phyloP scores from a whole-genome alignment of 1,140 invertebrate genomes.

The Drosophila kepulauana region DNA sequence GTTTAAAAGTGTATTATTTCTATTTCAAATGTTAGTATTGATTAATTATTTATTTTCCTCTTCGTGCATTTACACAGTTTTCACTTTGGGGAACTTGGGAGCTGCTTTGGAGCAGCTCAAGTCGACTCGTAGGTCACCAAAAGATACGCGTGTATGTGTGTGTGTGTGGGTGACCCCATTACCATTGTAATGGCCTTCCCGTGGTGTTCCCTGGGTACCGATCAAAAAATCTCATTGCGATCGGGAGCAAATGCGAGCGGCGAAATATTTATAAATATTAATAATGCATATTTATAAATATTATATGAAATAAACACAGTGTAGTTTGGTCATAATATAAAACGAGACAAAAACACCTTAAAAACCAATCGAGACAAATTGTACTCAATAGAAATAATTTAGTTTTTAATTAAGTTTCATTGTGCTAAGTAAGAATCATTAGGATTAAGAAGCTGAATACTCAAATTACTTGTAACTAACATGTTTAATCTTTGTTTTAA shows the following conservation, averaged over 20 bases:
- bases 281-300: conserved; percentile 12
- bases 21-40: neutral
- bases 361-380: neutral
- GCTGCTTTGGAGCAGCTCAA: conserved; percentile 16
- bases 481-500: neutral
- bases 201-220: conserved; percentile 38
- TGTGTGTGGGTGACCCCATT: conserved; percentile 21
- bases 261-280: conserved; percentile 22
- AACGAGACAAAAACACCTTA: neutral
- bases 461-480: neutral
- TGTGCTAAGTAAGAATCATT: neutral
- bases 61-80: neutral
- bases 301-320: neutral
- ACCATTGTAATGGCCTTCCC: conserved; percentile 27
- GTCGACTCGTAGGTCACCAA: conserved; percentile 31
- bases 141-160: neutral
- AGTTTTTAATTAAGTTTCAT: neutral
- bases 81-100: conserved; percentile 26
- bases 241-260: conserved; percentile 25
- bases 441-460: neutral
- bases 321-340: neutral
- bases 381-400: neutral
- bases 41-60: neutral
- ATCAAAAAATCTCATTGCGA: neutral
- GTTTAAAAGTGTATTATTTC: too few species aligned